These are phyloP conservation scores for Agrochola litura DNA, from an alignment of 2,888 invertebrate species.

Conservation along the genomic window DNA sequence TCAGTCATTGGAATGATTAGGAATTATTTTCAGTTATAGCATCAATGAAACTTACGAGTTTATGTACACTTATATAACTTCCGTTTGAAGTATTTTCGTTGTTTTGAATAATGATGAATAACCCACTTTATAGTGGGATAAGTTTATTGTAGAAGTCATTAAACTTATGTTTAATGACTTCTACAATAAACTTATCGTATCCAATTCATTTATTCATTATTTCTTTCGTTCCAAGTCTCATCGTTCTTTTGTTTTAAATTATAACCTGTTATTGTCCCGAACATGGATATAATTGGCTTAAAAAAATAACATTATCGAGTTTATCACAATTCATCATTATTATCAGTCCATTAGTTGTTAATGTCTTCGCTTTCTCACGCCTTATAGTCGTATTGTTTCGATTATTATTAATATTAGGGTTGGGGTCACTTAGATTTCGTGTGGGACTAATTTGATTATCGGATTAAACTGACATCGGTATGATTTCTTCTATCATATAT, in stretches of 20 bases:
- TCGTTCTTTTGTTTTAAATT: constrained; percentile 49
- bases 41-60: not conserved
- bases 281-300: constrained; percentile 45
- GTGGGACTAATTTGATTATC: constrained; percentile 36
- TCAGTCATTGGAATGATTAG: not conserved
- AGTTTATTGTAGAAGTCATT: too few relatives aligned
- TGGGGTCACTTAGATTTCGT: constrained; percentile 11
- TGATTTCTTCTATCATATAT: not conserved
- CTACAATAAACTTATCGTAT: constrained; percentile 3
- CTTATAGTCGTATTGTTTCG: constrained; percentile 48
- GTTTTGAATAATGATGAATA: not conserved
- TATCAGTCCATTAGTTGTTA: constrained; percentile 62
- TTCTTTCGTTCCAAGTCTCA: not conserved
- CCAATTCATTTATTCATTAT: constrained; percentile 29
- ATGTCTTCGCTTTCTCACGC: constrained; percentile 62
- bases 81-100: not conserved
- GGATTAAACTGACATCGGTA: not conserved
- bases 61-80: too few relatives aligned
- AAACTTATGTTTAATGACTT: not conserved
- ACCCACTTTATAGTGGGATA: too few relatives aligned
- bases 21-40: too few relatives aligned
- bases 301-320: constrained; percentile 45
- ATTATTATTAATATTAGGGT: constrained; percentile 23
- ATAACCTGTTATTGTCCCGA: constrained; percentile 33
- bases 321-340: constrained; percentile 66